Evolutionary conservation across 2,797 vertebrate species (phyloP), one percentile per base, ranked within the genome.

Genomic region (Meda fulgida): DNA sequence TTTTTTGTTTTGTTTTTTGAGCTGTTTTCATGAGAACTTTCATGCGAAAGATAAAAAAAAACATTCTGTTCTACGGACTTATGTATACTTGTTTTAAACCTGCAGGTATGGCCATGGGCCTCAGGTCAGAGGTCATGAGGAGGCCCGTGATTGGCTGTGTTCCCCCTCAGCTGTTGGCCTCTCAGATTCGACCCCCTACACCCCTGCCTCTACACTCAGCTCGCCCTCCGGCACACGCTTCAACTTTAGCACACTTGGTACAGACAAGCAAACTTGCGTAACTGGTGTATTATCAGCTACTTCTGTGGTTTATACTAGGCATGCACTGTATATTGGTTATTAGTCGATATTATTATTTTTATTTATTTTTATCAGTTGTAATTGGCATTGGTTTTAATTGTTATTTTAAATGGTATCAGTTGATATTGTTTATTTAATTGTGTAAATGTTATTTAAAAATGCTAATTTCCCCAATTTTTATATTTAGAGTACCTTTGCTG

Each of bases 141-240:
- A 97, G 21, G 92, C 95, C 5, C 96, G 96, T 85, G 97, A 97
- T 90, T 97, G 97, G 96, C 91, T 97, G 0, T 93, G 96, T 69
- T 97, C 96, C 23, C 96, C 96, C 81, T 96, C 96, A 19, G 94
- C 95, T 3, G 94, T 94, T 60, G 96, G 96, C 4, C 92, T 96
- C 29, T 96, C 96, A 91, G 96, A 97, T 51, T 94, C 94, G 0
- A 91, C 94, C 9, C 95, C 95, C 0, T 96, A 96, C 85, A 96
- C 95, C 5, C 95, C 96, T 10, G 69, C 81, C 53, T 94, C 96
- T 87, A 94, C 94, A 16, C 90, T 97, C 66, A 96, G 95, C 23
- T 97, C 96, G 13, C 95, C 96, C 34, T 95, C 95, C 0, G 95
- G 95, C 84, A 96, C 95, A 1, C 94, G 96, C 88, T 97, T 96